Base-by-base conservation (phyloP, 2,888 invertebrate species). In the Lithodes maja region DNA sequence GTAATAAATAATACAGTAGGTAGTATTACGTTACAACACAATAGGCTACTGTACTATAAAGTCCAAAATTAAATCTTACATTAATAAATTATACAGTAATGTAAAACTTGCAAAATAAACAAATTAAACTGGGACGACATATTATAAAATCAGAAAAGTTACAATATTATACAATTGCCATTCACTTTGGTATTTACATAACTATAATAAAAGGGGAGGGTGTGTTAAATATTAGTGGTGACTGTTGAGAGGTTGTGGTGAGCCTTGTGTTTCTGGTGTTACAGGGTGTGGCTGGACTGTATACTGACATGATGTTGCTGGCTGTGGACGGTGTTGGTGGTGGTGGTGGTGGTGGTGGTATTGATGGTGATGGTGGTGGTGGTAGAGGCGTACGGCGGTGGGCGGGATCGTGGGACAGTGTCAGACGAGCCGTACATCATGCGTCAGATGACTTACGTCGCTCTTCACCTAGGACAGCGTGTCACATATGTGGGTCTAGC, bases 401-500 rank as follows among this genome's bases (percentile, higher is more conserved):
- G 82, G 68, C 86, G 53, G 84, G 83, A 81, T 86, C 80, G 80
- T 86, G 90, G 86, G 90, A 82, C 82, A 82, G 77, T 49, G 82
- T 85, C 69, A 80, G 85, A n/a, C 85, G 75, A 69, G 81, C 80
- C 81, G 82, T 85, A 53, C 85, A 85, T 74, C 74, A 49, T 9
- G 84, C 71, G n/a, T 74, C 88, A 5, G 87, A 87, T 54, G 86
- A 86, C 83, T 12, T 89, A 17, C 88, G 83, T 50, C 90, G 86
- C 33, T 68, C 88, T 2, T 82, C 90, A 3, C 90, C 87, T 1
- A 85, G 89, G 77, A 88, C 88, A 52, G 74, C 84, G 9, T 91
- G 91, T 75, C 91, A 90, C 85, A 86, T 90, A 82, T 91, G 91
- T 71, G 86, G 89, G 3, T 86, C 86, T 55, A 90, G 78, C 49